A percentile compares a stretch with the other conserved stretches of the same genome.
phyloP scores from a whole-genome alignment of 2,797 vertebrate species.

The Myotis daubentonii region DNA sequence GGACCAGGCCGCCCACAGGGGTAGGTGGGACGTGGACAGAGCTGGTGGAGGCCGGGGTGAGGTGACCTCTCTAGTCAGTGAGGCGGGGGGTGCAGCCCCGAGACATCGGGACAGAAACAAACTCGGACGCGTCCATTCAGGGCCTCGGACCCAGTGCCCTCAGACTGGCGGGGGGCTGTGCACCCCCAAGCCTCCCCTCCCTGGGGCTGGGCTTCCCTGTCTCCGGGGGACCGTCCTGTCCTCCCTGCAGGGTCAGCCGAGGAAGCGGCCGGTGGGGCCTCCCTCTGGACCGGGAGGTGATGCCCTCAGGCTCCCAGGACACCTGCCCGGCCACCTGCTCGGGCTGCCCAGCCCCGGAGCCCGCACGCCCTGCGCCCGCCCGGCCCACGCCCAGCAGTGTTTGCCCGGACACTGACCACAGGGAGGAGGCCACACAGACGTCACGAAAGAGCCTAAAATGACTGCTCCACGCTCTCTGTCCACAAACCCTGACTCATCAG shows the following conservation, averaged over 20 bases:
- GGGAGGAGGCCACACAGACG: constrained; percentile 45
- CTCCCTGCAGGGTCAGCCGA: fast-evolving
- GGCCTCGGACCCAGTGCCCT: fast-evolving
- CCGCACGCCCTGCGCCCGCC: fast-evolving
- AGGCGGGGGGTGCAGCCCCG: fast-evolving
- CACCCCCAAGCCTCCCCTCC: fast-evolving
- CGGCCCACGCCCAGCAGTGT: background rate
- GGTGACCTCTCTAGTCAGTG: background rate
- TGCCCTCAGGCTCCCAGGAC: background rate
- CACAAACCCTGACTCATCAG: constrained; percentile 64
- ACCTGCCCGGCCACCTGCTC: background rate
- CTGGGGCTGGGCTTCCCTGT: background rate
- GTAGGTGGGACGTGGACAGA: no score
- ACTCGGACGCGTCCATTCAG: no score
- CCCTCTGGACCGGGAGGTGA: background rate
- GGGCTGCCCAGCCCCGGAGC: background rate
- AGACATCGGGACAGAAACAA: background rate
- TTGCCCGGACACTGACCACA: background rate
- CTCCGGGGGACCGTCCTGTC: fast-evolving
- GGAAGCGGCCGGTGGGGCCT: background rate
- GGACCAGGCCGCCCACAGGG: fast-evolving
- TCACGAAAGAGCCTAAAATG: background rate
- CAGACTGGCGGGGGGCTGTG: fast-evolving
- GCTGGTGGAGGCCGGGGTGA: fast-evolving
- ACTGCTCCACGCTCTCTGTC: background rate